phyloP scores from a whole-genome alignment of 2,888 invertebrate genomes.

The Melieria crassipennis region DNA sequence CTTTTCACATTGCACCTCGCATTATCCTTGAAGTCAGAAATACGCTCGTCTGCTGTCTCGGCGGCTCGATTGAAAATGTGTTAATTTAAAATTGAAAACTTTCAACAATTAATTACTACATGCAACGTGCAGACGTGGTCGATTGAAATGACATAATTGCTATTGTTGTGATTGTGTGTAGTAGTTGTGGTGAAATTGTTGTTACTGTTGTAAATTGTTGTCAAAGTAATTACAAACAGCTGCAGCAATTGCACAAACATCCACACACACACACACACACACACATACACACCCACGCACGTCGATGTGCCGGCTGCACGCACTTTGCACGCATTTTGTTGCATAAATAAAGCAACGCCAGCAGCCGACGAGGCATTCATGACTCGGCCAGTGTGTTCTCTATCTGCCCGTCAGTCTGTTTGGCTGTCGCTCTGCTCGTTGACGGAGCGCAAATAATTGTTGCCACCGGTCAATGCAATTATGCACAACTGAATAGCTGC shows the following conservation, averaged over 20 bases:
- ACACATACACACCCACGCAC: neutral
- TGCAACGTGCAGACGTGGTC: constrained; percentile 8
- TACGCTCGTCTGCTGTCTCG: too few species aligned
- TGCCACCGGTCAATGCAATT: too few species aligned
- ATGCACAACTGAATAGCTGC: neutral
- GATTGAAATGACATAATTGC: neutral
- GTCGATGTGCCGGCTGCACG: constrained; percentile 1
- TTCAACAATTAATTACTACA: neutral
- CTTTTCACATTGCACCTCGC: too few species aligned
- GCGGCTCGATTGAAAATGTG: too few species aligned
- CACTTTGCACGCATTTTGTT: constrained; percentile 10
- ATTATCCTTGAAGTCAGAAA: too few species aligned
- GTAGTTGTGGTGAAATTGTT: constrained; percentile 1
- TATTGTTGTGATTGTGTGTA: neutral
- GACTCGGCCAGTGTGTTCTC: too few species aligned
- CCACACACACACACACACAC: neutral
- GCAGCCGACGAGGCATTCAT: too few species aligned
- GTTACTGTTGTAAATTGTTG: constrained; percentile 23
- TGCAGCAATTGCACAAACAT: constrained; percentile 32
- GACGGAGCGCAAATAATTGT: constrained; percentile 20
- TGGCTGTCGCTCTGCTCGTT: constrained; percentile 11
- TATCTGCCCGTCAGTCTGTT: constrained; percentile 7
- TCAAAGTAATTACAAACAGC: constrained; percentile 33
- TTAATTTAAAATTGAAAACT: too few species aligned
- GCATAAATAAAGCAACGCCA: neutral